These are phyloP conservation scores for Cosmopolites sordidus DNA, from an alignment of 2,888 invertebrate genomes.

Conservation along the genomic window DNA sequence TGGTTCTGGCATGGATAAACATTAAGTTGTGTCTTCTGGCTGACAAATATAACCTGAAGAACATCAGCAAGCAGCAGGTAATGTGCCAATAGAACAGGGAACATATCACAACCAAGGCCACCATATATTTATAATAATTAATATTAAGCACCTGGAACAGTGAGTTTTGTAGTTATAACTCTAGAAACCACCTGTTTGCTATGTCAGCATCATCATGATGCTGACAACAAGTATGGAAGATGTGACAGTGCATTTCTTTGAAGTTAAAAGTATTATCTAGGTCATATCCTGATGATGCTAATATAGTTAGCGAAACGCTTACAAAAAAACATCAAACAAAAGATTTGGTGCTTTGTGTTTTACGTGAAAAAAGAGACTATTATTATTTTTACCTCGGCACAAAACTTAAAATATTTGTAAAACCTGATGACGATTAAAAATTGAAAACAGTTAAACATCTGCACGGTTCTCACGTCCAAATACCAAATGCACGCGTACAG, in stretches of 20 bases:
- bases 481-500: not conserved
- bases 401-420: constrained; percentile 27
- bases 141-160: constrained; percentile 32
- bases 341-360: too few species aligned
- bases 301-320: too few species aligned
- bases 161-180: too few species aligned
- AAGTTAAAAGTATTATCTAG: too few species aligned
- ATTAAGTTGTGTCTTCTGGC: not conserved
- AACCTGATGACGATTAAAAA: constrained; percentile 28
- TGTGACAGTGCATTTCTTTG: too few species aligned
- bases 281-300: too few species aligned
- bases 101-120: constrained; percentile 31
- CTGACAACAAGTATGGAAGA: too few species aligned
- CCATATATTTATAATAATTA: constrained; percentile 35
- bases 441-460: constrained; percentile 15
- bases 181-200: too few species aligned
- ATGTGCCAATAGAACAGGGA: constrained; percentile 37
- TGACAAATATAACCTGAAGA: constrained; percentile 20
- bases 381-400: constrained; percentile 29
- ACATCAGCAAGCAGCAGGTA: constrained; percentile 31
- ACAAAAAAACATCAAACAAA: too few species aligned
- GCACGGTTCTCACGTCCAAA: not conserved
- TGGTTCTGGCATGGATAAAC: not conserved
- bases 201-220: too few species aligned
- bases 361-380: too few species aligned